Percentiles rank a stretch among this genome's conserved stretches.
These are phyloP conservation scores for Myotis planiceps DNA, from an alignment of 2,797 vertebrate genomes.

Conservation along the genomic window DNA sequence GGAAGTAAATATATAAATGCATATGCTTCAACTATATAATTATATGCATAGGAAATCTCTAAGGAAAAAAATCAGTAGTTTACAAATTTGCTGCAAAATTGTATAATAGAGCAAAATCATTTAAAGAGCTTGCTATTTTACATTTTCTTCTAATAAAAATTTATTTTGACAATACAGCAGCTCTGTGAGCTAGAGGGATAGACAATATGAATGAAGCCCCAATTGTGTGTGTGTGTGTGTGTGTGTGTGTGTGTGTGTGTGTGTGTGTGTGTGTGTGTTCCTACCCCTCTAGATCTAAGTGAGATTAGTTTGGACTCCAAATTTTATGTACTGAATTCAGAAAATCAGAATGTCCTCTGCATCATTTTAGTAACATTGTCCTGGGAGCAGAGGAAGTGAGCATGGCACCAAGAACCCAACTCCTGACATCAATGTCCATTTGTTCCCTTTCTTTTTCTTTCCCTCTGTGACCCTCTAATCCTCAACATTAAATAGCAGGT, in stretches of 20 bases:
- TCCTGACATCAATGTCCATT: not conserved
- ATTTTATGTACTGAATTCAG: not conserved
- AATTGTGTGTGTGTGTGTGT: not conserved
- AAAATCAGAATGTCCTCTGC: not conserved
- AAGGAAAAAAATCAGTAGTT: not conserved
- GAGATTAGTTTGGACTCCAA: not conserved
- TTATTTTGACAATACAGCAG: not conserved
- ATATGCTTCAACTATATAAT: not conserved
- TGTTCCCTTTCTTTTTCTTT: not conserved
- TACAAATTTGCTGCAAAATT: not conserved
- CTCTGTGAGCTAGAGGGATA: not conserved
- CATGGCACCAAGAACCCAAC: not conserved
- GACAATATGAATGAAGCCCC: not conserved
- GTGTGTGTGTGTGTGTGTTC: not conserved
- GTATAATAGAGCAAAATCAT: not conserved
- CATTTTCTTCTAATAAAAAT: not conserved
- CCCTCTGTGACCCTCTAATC: not conserved
- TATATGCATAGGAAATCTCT: not conserved
- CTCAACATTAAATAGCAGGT: not conserved
- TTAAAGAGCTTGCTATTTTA: not conserved
- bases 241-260: not conserved
- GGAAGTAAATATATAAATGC: not conserved
- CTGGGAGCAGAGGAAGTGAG: not conserved
- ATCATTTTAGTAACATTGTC: not conserved
- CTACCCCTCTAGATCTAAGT: not conserved